Base-by-base conservation (phyloP, 2,888 invertebrate species). In the Drosophila tanythrix region DNA sequence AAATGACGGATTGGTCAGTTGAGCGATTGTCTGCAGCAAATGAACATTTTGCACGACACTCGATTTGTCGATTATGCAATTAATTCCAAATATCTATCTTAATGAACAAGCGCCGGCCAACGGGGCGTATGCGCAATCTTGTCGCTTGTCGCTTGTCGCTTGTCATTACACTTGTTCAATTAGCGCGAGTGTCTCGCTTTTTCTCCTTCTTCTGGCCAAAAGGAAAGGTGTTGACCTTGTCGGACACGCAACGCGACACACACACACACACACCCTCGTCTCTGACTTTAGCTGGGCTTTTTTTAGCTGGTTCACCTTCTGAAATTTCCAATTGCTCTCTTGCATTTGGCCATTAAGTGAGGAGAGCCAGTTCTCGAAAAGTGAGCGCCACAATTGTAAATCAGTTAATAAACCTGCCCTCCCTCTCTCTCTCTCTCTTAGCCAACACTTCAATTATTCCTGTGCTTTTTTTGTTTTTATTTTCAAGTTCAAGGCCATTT, bases 221-320 rank as follows among this genome's bases (percentile, higher is more conserved):
- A 87, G 89, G 86, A 90, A 90, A 90, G 90, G 90, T 83, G 90
- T 90, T 89, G 81, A 87, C 89, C 89, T 89, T 89, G 90, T 75
- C 66, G 35, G 59, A 36, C 68, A 74, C 81, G 72, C 83, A 76
- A 52, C 53, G 10, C 21, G 10, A 55, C 70, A 51, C 69, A 72
- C 60, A 51, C 70, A 65, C 52, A 53, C 77, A 64, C 35, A 67
- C 53, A 61, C 61, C 40, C 15, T 46, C 46, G 15, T 25, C 46
- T 46, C 25, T 57, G 56, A 55, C 27, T 68, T 35, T 56, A 65
- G 51, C 55, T 75, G 74, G 83, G 82, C 74, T 80, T 82, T 64
- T 64, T 69, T 40, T 70, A 80, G 68, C 56, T 72, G 74, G 89
- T 76, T 89, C 60, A 67, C 84, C 89, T 89, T 87, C 87, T 48